A percentile compares a stretch with the other conserved stretches of the same genome.
Evolutionary conservation across 1,140 invertebrate genomes (phyloP).

Genomic region (Homarus americanus): DNA sequence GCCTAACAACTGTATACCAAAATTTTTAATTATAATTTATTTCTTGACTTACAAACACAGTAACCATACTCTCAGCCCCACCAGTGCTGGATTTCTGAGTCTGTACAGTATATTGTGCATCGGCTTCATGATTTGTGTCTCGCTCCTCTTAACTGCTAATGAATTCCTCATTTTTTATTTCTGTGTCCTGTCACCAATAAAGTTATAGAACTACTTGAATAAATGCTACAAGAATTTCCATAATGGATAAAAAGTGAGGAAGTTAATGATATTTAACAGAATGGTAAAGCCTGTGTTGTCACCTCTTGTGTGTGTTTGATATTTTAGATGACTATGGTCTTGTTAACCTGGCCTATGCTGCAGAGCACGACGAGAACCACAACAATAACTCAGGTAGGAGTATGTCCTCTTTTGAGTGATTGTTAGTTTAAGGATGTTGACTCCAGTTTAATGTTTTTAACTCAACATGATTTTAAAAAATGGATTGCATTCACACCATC

Average conservation of each 20-base stretch:
- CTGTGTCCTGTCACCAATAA: not conserved
- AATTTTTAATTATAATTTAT: too few species aligned
- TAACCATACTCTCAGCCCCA: too few species aligned
- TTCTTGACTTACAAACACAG: too few species aligned
- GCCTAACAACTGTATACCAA: too few species aligned
- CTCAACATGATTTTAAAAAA: too few species aligned
- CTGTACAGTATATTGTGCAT: too few species aligned
- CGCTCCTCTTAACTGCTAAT: too few species aligned
- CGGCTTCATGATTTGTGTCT: too few species aligned
- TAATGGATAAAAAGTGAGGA: not conserved
- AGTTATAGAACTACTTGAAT: not conserved
- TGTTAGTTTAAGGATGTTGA: too few species aligned
- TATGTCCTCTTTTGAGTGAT: not conserved
- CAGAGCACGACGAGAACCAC: conserved; percentile 54
- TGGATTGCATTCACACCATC: too few species aligned
- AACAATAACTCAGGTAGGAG: conserved; percentile 55
- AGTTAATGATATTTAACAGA: not conserved
- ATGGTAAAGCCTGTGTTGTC: not conserved
- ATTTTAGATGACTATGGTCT: conserved; percentile 50
- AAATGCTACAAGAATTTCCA: not conserved
- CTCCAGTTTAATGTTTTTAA: too few species aligned
- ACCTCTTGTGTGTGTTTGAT: not conserved
- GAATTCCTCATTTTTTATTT: not conserved
- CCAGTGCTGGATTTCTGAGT: too few species aligned
- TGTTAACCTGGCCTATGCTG: conserved; percentile 61